Base-by-base conservation (phyloP, 2,113 vertebrate genomes). In the Nibea albiflora region DNA sequence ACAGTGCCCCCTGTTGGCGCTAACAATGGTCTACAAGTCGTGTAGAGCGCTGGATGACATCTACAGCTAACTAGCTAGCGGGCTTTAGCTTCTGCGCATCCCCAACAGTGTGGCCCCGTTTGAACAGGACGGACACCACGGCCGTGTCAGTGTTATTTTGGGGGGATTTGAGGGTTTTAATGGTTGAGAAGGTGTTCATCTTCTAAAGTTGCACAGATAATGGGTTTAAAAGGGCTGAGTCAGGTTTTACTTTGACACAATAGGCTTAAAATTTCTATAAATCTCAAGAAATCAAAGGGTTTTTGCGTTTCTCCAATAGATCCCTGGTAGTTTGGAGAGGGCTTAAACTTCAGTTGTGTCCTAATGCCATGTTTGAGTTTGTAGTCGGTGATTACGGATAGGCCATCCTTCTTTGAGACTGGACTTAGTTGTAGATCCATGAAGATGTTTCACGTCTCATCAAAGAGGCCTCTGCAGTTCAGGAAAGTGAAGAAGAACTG, bases 41-140 rank as follows among this genome's bases (percentile, higher is more conserved):
- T 24, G 49, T 57, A 62, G 46, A 20, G 24, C 39, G 52, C 52
- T 57, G 50, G 49, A 68, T 26, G 11, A 7, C 54, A 60, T 19
- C 85, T 17, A 46, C 74, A 78, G 17, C 67, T 81, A 73, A 73
- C 28, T 12, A 47, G 49, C 35, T 16, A 47, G 49, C 35, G n/a
- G 35, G 35, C n/a, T 53, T 56, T 47, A 24, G 24, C 64, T 26
- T 61, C 46, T 60, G 44, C 35, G 47, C 57, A 49, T 62, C 65
- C 49, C 6, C 20, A 42, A 12, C 58, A n/a, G 61, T 11, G 3
- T 14, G 11, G n/a, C 44, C 63, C 22, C 39, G 16, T 35, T 24
- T 56, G 11, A 53, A 16, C n/a, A 46, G 49, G 19, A 35, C 65
- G 35, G 4, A 39, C 35, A 31, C 31, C 14, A 44, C 5, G 24